Conservation (phyloP, 2,113 vertebrate genomes). For the Hippoglossus stenolepis region DNA sequence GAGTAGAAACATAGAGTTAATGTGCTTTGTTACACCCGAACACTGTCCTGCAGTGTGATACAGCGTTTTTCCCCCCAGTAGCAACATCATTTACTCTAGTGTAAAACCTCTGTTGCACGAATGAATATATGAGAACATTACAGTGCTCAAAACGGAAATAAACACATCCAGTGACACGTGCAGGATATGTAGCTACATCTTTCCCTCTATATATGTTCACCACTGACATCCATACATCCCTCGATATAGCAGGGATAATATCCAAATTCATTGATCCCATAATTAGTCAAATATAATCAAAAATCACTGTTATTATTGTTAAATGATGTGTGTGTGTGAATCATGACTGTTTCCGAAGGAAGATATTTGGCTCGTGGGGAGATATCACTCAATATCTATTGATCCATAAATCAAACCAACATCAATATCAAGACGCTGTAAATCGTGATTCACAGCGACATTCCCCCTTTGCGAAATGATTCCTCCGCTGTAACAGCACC, state of each 20-base stretch:
- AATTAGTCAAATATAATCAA: neutral
- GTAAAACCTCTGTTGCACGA: too few relatives aligned
- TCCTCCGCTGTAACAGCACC: neutral
- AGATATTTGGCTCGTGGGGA: neutral
- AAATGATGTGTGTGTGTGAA: neutral
- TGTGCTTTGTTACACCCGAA: too few relatives aligned
- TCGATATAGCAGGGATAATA: neutral
- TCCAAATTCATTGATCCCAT: neutral
- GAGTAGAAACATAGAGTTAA: too few relatives aligned
- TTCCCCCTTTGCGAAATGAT: constrained; percentile 2
- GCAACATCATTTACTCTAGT: too few relatives aligned
- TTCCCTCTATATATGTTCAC: neutral
- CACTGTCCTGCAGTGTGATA: neutral
- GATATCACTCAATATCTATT: constrained; percentile 10
- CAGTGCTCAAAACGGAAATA: too few relatives aligned
- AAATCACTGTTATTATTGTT: neutral
- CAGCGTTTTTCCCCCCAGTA: neutral
- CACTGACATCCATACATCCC: too few relatives aligned
- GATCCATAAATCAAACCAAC: constrained; percentile 16
- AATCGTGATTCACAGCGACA: neutral
- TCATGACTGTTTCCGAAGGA: neutral
- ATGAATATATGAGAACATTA: neutral
- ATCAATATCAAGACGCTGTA: constrained; percentile 16
- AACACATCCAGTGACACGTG: too few relatives aligned
- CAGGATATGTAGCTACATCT: neutral